These are phyloP conservation scores for Monopterus albus DNA, from an alignment of 2,113 vertebrate genomes.

Conservation along the genomic window DNA sequence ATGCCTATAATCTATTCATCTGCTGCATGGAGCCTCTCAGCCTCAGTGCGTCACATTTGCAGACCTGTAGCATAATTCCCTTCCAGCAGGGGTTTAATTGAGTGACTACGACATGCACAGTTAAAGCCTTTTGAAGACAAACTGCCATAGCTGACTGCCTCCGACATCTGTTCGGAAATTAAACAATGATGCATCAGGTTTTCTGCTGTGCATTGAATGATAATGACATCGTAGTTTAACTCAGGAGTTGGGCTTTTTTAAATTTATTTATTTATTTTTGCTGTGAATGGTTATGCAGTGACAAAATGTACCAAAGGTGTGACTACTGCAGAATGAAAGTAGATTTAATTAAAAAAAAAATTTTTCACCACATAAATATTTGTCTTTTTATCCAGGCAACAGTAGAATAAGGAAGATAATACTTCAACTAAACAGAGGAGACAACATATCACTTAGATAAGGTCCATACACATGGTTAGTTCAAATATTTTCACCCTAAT, in stretches of 20 bases:
- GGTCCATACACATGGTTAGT: too few species aligned
- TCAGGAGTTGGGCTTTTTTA: not conserved
- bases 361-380: too few species aligned
- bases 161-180: conserved; percentile 36
- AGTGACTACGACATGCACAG: conserved; percentile 53
- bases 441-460: too few species aligned
- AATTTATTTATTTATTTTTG: too few species aligned
- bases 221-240: not conserved
- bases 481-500: too few species aligned
- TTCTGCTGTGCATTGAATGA: conserved; percentile 12
- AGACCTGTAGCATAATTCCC: conserved; percentile 55
- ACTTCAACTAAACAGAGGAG: too few species aligned
- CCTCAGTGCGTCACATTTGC: conserved; percentile 51
- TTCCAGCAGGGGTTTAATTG: conserved; percentile 64
- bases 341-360: too few species aligned
- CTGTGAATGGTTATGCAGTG: too few species aligned
- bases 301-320: too few species aligned
- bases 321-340: too few species aligned
- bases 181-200: conserved; percentile 44
- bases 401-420: too few species aligned
- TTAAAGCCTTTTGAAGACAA: conserved; percentile 43
- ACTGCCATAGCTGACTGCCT: conserved; percentile 34
- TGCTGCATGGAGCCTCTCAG: conserved; percentile 14
- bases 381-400: too few species aligned
- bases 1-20: conserved; percentile 47